Conservation (phyloP, 1,140 invertebrate species). For the Anoplophora glabripennis region DNA sequence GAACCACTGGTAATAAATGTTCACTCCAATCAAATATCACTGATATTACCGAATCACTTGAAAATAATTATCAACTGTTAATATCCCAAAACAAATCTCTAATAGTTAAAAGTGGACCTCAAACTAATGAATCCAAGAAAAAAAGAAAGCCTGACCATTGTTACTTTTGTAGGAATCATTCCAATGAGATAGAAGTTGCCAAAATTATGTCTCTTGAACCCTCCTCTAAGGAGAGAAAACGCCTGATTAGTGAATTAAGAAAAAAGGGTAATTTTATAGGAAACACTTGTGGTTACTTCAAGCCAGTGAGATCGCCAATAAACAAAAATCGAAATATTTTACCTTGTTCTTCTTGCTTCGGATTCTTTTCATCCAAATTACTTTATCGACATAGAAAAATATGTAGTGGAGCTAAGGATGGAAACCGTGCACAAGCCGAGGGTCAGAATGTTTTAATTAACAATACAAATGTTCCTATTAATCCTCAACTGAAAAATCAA, state of each 20-base stretch:
- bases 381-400: constrained; percentile 26
- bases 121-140: no score
- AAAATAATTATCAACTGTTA: no score
- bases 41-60: no score
- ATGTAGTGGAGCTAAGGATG: not conserved
- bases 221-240: constrained; percentile 1
- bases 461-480: no score
- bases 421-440: not conserved
- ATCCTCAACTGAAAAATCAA: no score
- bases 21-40: no score
- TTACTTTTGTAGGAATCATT: constrained; percentile 20
- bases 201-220: constrained; percentile 1
- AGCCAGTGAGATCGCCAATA: not conserved
- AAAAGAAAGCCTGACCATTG: no score
- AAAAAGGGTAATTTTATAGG: constrained; percentile 19
- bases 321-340: constrained; percentile 4
- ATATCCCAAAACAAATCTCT: no score
- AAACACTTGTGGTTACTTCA: constrained; percentile 1
- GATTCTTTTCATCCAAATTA: constrained; percentile 20
- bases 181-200: constrained; percentile 11
- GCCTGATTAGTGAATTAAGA: constrained; percentile 8
- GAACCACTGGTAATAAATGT: no score
- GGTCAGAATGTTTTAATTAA: no score
- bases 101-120: no score
- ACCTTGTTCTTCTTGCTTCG: constrained; percentile 19